Conservation (phyloP, 2,888 invertebrate species). For the Euplexia lucipara region DNA sequence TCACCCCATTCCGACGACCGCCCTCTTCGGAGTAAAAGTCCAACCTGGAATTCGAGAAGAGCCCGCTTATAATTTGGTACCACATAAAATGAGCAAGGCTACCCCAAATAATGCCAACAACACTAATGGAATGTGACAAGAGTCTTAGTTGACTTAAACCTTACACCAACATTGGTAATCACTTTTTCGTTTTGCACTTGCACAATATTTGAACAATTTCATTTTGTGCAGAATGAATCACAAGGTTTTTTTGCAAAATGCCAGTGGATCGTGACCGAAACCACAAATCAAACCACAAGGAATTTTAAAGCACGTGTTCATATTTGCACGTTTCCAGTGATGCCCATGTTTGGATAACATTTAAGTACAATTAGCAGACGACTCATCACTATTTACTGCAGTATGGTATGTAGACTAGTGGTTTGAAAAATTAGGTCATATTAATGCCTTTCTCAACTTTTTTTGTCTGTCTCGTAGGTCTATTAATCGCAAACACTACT, state of each 20-base stretch:
- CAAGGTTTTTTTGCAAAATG: constrained; percentile 24
- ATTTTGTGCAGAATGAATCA: constrained; percentile 38
- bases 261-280: constrained; percentile 10
- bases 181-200: constrained; percentile 1
- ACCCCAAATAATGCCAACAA: constrained; percentile 25
- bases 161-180: constrained; percentile 7
- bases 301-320: constrained; percentile 20
- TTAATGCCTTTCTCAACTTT: not conserved
- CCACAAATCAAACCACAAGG: constrained; percentile 36
- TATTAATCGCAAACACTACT: no score
- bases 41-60: constrained; percentile 85
- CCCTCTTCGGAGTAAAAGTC: constrained; percentile 94
- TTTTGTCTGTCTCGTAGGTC: no score
- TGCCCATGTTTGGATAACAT: constrained; percentile 41
- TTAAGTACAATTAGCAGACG: constrained; percentile 45
- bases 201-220: constrained; percentile 10
- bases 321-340: constrained; percentile 54
- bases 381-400: constrained; percentile 25
- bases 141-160: constrained; percentile 11
- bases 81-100: not conserved
- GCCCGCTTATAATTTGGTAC: constrained; percentile 1
- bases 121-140: constrained; percentile 13
- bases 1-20: constrained; percentile 93
- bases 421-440: constrained; percentile 22
- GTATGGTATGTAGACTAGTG: constrained; percentile 22